Percentiles rank a stretch among this genome's conserved stretches.
These are phyloP conservation scores for Eira barbara DNA, from an alignment of 2,113 vertebrate species.

Conservation along the genomic window DNA sequence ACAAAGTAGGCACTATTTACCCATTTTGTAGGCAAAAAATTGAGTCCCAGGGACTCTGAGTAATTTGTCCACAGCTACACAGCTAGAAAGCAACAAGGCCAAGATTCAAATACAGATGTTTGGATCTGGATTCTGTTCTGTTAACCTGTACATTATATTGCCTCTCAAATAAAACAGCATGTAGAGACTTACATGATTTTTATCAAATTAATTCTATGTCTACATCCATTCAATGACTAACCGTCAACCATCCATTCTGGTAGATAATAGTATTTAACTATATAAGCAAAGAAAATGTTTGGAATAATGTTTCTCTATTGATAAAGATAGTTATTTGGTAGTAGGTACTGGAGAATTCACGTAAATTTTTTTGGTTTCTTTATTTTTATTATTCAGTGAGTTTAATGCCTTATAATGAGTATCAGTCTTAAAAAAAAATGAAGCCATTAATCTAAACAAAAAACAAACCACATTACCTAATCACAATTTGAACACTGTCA, in stretches of 20 bases:
- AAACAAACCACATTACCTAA: conserved; percentile 2
- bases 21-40: neutral
- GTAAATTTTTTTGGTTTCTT: neutral
- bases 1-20: neutral
- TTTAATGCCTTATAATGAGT: neutral
- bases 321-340: neutral
- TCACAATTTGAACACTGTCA: neutral
- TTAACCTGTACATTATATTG: neutral
- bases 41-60: neutral
- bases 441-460: conserved; percentile 15
- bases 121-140: neutral
- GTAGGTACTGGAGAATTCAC: neutral
- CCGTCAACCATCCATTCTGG: neutral
- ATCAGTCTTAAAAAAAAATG: neutral
- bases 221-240: neutral
- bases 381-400: neutral
- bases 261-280: neutral
- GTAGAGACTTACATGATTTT: neutral
- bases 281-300: neutral
- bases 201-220: neutral
- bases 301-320: neutral
- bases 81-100: neutral
- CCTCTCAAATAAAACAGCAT: neutral
- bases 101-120: neutral
- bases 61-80: neutral